A percentile compares a stretch with the other conserved stretches of the same genome.
Conservation (phyloP, 1,140 invertebrate species). For the Bombus waltoni region DNA sequence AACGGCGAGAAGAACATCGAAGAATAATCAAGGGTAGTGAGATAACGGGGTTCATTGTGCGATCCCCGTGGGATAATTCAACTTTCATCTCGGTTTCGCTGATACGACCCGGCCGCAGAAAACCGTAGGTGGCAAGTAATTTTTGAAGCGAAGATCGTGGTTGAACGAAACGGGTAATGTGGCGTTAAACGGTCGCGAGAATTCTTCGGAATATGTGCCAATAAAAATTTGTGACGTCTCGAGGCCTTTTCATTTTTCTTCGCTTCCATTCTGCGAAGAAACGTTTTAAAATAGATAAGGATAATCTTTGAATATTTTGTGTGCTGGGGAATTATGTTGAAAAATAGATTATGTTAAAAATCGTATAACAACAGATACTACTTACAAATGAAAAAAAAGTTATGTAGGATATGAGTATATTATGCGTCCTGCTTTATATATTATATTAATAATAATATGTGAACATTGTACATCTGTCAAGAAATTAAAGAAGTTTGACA, state of each 20-base stretch:
- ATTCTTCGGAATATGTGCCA: background rate
- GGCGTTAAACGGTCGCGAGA: constrained; percentile 2
- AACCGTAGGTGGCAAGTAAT: constrained; percentile 24
- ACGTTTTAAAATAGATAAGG: background rate
- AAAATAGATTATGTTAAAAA: no score
- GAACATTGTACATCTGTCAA: no score
- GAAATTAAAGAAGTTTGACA: no score
- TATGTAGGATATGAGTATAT: no score
- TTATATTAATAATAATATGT: no score
- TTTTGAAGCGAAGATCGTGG: background rate
- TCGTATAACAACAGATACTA: no score
- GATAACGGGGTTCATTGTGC: constrained; percentile 41
- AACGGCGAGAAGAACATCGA: background rate
- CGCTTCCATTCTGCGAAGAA: background rate
- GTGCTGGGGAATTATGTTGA: background rate
- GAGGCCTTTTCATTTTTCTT: no score
- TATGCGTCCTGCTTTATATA: no score
- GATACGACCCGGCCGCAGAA: constrained; percentile 22
- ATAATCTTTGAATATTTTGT: background rate
- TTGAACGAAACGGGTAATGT: background rate
- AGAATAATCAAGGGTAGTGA: constrained; percentile 40
- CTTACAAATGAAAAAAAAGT: no score
- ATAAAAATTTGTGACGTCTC: constrained; percentile 12
- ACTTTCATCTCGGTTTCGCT: constrained; percentile 31
- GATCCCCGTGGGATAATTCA: constrained; percentile 29